Evolutionary conservation across 2,888 invertebrate species (phyloP).

Genomic region (Pterostichus madidus): DNA sequence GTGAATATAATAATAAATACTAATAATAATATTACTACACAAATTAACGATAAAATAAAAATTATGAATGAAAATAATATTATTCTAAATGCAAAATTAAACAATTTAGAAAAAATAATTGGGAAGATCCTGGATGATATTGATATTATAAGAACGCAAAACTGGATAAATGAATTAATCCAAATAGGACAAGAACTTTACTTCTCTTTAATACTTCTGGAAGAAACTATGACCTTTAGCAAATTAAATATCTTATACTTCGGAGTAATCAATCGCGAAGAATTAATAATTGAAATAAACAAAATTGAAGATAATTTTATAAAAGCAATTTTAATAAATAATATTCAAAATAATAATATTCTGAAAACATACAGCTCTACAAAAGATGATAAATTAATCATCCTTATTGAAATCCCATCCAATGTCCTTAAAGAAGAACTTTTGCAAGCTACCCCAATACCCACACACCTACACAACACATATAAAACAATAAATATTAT

Average conservation of each 20-base stretch:
- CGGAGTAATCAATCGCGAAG: too few species aligned
- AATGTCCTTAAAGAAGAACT: too few species aligned
- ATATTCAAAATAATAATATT: too few species aligned
- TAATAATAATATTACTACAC: too few species aligned
- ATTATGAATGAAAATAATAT: conserved; percentile 30
- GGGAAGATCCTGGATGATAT: background rate
- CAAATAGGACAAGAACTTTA: too few species aligned
- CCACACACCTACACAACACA: too few species aligned
- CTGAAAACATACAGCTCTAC: background rate
- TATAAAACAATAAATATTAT: too few species aligned
- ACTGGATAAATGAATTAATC: conserved; percentile 22
- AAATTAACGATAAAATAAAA: conserved; percentile 41
- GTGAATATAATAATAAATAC: too few species aligned
- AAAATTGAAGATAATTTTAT: background rate
- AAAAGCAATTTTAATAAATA: background rate
- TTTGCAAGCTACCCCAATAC: too few species aligned
- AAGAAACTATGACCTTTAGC: conserved; percentile 28
- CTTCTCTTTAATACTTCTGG: too few species aligned
- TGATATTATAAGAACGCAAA: conserved; percentile 23
- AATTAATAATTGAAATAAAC: background rate
- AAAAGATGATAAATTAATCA: too few species aligned
- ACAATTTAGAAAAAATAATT: conserved; percentile 28
- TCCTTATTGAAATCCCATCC: too few species aligned
- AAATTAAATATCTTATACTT: conserved; percentile 27
- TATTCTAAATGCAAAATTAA: conserved; percentile 33